Conservation (phyloP, 2,888 invertebrate species). For the Crocallis elinguaria region DNA sequence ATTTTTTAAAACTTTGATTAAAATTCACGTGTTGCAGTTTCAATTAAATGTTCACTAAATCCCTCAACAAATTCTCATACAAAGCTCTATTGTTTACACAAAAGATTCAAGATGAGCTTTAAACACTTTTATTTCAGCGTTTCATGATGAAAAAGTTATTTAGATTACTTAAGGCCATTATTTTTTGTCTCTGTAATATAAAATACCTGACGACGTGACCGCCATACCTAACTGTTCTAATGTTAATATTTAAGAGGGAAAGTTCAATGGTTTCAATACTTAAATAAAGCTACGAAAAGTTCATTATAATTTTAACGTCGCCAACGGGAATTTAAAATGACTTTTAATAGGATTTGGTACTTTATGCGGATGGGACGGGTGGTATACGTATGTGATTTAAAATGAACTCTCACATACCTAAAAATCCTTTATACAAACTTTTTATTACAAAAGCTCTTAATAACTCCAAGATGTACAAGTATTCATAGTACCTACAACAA, state of each 20-base stretch:
- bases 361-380: not conserved
- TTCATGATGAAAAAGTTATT: not conserved
- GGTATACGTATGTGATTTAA: too few relatives aligned
- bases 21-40: too few relatives aligned
- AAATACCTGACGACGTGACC: constrained; percentile 30
- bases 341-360: constrained; percentile 11
- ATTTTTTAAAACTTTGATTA: too few relatives aligned
- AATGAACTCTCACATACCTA: too few relatives aligned
- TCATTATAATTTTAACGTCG: constrained; percentile 27
- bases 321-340: constrained; percentile 21
- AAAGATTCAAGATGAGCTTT: not conserved
- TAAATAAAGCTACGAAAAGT: constrained; percentile 29
- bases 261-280: constrained; percentile 31
- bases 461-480: too few relatives aligned
- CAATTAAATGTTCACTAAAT: too few relatives aligned
- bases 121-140: not conserved
- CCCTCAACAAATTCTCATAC: too few relatives aligned
- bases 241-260: constrained; percentile 28
- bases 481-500: too few relatives aligned
- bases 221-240: constrained; percentile 25
- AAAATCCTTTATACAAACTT: too few relatives aligned
- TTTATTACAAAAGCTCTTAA: too few relatives aligned
- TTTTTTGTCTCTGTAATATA: constrained; percentile 23
- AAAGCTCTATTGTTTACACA: not conserved
- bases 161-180: constrained; percentile 13